Conservation (phyloP, 2,888 invertebrate species). For the Meghimatium bilineatum region DNA sequence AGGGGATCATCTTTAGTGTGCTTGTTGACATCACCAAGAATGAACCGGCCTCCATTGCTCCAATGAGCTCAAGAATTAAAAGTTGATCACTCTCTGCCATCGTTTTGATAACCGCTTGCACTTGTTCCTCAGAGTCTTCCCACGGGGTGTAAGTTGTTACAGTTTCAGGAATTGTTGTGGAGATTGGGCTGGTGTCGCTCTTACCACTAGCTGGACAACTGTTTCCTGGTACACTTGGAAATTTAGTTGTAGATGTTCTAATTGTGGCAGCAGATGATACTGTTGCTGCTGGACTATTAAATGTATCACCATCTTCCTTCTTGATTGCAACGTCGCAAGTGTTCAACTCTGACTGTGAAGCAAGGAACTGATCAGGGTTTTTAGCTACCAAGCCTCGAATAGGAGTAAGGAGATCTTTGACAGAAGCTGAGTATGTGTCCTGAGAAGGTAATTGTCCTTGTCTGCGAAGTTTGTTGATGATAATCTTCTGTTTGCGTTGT, state of each 20-base stretch:
- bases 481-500: conserved; percentile 71
- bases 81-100: conserved; percentile 55
- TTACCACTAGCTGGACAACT: neutral
- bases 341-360: conserved; percentile 2
- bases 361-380: conserved; percentile 19
- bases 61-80: conserved; percentile 60
- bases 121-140: conserved; percentile 58
- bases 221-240: neutral
- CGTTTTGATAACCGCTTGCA: conserved; percentile 52
- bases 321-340: neutral
- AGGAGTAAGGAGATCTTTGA: conserved; percentile 26
- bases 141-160: conserved; percentile 53
- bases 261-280: neutral
- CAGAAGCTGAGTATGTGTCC: conserved; percentile 60
- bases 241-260: neutral
- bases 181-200: neutral
- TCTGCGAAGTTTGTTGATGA: conserved; percentile 69
- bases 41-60: conserved; percentile 62
- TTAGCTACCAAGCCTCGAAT: conserved; percentile 14
- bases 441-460: conserved; percentile 65
- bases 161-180: neutral
- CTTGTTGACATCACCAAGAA: conserved; percentile 65
- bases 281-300: conserved; percentile 22
- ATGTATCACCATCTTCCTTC: conserved; percentile 23
- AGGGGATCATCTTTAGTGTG: conserved; percentile 57